phyloP scores from a whole-genome alignment of 2,888 invertebrate genomes.

The Luperina nickerlii region DNA sequence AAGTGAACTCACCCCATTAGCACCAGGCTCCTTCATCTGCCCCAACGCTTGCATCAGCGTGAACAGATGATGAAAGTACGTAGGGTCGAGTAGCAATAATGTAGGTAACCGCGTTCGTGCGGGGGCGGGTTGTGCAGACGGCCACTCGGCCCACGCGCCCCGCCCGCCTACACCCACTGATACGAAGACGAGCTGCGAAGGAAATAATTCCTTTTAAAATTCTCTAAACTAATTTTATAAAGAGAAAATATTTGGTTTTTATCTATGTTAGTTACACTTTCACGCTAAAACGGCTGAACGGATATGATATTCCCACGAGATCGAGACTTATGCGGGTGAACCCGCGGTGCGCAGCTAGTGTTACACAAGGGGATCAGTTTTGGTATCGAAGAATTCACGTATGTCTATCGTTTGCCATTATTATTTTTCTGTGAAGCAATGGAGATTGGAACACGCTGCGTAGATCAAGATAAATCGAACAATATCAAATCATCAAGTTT shows the following conservation, averaged over 20 bases:
- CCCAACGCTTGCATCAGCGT: conserved; percentile 97
- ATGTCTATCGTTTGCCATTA: neutral
- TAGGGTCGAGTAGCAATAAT: conserved; percentile 94
- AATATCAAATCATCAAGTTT: neutral
- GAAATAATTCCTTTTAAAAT: neutral
- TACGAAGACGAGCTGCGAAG: conserved; percentile 94
- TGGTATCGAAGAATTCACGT: neutral
- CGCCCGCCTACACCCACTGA: conserved; percentile 95
- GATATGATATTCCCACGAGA: no score
- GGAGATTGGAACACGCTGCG: neutral
- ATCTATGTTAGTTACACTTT: no score
- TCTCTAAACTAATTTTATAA: no score
- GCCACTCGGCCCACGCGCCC: conserved; percentile 94
- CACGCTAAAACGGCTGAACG: no score
- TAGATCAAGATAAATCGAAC: neutral
- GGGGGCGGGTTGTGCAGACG: conserved; percentile 96
- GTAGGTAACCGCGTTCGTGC: conserved; percentile 96
- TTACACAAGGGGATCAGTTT: neutral
- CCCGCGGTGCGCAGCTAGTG: no score
- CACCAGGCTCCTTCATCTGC: conserved; percentile 94
- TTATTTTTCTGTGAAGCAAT: neutral
- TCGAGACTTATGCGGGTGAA: no score
- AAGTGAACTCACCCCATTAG: conserved; percentile 90
- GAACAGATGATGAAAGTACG: conserved; percentile 97
- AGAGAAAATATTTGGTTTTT: no score